These are phyloP conservation scores for Plectus sambesii DNA, from an alignment of 1,140 invertebrate species.

Conservation along the genomic window DNA sequence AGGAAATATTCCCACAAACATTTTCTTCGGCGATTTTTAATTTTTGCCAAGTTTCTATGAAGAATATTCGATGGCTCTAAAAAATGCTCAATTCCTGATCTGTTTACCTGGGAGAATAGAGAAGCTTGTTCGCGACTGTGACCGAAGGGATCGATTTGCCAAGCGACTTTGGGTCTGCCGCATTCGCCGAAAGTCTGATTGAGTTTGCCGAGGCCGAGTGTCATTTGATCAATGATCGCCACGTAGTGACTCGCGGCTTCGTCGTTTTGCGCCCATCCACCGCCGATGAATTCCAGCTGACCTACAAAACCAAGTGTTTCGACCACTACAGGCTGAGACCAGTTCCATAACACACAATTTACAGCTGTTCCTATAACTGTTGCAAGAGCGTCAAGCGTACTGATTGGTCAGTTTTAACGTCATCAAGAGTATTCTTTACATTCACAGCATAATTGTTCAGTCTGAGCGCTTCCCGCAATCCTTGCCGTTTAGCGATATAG, in stretches of 20 bases:
- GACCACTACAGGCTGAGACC: no score
- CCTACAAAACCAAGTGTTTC: constrained; percentile 51
- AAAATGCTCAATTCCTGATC: neutral
- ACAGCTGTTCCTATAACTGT: no score
- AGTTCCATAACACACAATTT: no score
- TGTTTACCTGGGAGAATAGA: constrained; percentile 52
- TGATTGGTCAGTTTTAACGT: neutral
- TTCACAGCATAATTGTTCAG: no score
- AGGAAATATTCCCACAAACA: constrained; percentile 1
- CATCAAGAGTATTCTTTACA: no score
- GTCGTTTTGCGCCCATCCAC: constrained; percentile 63
- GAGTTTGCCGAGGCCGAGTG: constrained; percentile 53
- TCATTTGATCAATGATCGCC: constrained; percentile 81
- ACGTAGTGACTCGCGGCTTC: constrained; percentile 83
- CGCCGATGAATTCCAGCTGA: constrained; percentile 66
- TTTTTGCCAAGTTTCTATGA: neutral
- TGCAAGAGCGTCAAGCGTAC: neutral
- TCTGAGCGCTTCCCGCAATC: no score
- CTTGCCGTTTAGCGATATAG: no score
- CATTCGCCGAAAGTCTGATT: constrained; percentile 55
- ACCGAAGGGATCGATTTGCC: constrained; percentile 61
- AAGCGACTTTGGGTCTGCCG: constrained; percentile 53
- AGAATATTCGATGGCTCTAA: neutral
- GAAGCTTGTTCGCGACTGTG: constrained; percentile 55
- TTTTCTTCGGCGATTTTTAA: neutral